Conservation (phyloP, 2,888 invertebrate species). For the Sericinus montela region DNA sequence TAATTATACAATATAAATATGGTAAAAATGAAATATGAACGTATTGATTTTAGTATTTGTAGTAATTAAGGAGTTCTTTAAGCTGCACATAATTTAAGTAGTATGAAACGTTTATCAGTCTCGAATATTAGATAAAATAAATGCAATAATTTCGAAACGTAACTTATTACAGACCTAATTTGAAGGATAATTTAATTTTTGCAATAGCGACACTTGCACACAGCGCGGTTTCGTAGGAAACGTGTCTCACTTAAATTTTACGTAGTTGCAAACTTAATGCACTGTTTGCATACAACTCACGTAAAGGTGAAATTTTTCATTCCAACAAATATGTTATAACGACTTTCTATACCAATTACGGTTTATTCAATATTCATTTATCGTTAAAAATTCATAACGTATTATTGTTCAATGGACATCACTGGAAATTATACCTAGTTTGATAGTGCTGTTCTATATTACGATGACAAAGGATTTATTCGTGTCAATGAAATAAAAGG, state of each 20-base stretch:
- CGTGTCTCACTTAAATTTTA: slow-evolving; percentile 13
- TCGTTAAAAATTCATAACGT: background rate
- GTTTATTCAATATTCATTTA: slow-evolving; percentile 28
- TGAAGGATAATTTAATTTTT: slow-evolving; percentile 16
- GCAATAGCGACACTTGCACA: slow-evolving; percentile 9
- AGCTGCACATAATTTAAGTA: background rate
- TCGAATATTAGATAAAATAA: slow-evolving; percentile 5
- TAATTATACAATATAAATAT: too few relatives aligned
- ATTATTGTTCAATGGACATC: background rate
- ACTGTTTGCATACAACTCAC: slow-evolving; percentile 54
- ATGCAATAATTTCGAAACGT: slow-evolving; percentile 7
- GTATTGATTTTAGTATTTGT: too few relatives aligned
- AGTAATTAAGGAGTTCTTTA: too few relatives aligned
- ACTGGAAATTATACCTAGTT: background rate
- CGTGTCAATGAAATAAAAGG: too few relatives aligned
- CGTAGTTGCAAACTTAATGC: background rate
- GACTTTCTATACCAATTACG: slow-evolving; percentile 67
- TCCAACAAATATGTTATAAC: slow-evolving; percentile 57
- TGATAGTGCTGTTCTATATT: too few relatives aligned
- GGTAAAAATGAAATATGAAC: too few relatives aligned
- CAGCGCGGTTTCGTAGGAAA: slow-evolving; percentile 16
- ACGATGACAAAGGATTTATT: too few relatives aligned
- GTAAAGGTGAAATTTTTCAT: slow-evolving; percentile 59
- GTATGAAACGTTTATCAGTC: slow-evolving; percentile 1
- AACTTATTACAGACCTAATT: slow-evolving; percentile 4